These are phyloP conservation scores for Gadus macrocephalus DNA, from an alignment of 2,113 vertebrate genomes.

Conservation along the genomic window DNA sequence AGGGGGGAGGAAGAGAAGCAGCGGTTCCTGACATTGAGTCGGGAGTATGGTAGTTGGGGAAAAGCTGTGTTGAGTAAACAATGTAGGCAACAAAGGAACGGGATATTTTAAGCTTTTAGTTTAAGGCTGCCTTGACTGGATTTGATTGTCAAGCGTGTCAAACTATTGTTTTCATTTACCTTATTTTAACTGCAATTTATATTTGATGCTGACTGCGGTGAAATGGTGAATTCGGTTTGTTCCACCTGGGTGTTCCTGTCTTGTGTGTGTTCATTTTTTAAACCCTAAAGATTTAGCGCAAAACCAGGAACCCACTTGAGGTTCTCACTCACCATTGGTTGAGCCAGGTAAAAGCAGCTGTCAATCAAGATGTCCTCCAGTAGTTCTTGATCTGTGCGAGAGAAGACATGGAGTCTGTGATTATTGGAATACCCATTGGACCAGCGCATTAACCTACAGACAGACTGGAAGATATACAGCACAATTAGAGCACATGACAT, in stretches of 20 bases:
- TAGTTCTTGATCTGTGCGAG: conserved; percentile 81
- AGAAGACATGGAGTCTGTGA: too few species aligned
- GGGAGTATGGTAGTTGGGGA: conserved; percentile 2
- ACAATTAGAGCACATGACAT: conserved; percentile 25
- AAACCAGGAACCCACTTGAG: neutral
- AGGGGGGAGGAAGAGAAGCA: conserved; percentile 27
- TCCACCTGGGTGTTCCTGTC: too few species aligned
- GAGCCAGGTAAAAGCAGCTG: conserved; percentile 73
- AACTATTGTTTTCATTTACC: neutral
- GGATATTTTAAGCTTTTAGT: neutral
- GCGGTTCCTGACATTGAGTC: conserved; percentile 5
- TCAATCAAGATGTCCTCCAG: conserved; percentile 86
- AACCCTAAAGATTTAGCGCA: neutral
- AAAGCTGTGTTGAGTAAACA: conserved; percentile 1
- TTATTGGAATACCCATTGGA: neutral
- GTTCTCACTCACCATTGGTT: conserved; percentile 78
- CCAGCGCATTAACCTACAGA: too few species aligned
- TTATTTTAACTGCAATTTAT: too few species aligned
- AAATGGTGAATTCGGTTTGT: too few species aligned
- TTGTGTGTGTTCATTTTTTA: neutral
- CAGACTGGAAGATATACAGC: neutral
- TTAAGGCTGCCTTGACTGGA: neutral
- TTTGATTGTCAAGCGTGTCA: neutral
- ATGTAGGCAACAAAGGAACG: conserved; percentile 9
- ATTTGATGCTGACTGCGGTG: too few species aligned